These are phyloP conservation scores for Clarias macrocephalus DNA, from an alignment of 2,113 vertebrate species.

Conservation along the genomic window DNA sequence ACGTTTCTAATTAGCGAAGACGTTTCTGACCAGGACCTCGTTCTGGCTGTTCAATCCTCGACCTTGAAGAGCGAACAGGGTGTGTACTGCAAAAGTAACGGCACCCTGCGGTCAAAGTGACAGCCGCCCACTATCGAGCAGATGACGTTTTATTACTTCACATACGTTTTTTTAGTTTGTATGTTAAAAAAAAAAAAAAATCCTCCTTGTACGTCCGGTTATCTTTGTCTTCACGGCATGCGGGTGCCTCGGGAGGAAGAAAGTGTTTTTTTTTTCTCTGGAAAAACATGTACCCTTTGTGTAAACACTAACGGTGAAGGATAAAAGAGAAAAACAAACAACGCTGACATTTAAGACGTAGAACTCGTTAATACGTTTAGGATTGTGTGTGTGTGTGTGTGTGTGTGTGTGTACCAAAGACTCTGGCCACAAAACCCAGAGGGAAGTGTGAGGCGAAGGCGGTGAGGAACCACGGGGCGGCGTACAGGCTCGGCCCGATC, in stretches of 20 bases:
- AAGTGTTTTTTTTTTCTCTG: neutral
- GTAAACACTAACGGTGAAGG: neutral
- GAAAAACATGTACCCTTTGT: neutral
- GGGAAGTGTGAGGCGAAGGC: conserved; percentile 95
- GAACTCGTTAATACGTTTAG: neutral
- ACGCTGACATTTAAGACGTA: neutral
- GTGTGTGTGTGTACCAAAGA: conserved; percentile 81
- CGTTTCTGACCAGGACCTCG: neutral
- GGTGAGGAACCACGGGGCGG: conserved; percentile 96
- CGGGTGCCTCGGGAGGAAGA: neutral
- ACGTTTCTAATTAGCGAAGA: neutral
- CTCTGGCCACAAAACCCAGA: conserved; percentile 91
- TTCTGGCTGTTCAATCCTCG: too few species aligned
- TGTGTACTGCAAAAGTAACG: neutral
- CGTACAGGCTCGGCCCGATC: conserved; percentile 95
- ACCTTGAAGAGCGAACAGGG: too few species aligned
- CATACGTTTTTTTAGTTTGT: neutral
- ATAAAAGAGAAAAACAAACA: neutral
- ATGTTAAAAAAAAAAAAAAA: neutral
- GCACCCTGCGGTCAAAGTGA: neutral
- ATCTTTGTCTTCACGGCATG: too few species aligned
- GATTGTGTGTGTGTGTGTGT: neutral
- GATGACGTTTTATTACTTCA: neutral
- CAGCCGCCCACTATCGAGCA: neutral
- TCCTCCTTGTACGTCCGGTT: neutral